phyloP scores from a whole-genome alignment of 1,140 invertebrate species.

The Augochlora pura region DNA sequence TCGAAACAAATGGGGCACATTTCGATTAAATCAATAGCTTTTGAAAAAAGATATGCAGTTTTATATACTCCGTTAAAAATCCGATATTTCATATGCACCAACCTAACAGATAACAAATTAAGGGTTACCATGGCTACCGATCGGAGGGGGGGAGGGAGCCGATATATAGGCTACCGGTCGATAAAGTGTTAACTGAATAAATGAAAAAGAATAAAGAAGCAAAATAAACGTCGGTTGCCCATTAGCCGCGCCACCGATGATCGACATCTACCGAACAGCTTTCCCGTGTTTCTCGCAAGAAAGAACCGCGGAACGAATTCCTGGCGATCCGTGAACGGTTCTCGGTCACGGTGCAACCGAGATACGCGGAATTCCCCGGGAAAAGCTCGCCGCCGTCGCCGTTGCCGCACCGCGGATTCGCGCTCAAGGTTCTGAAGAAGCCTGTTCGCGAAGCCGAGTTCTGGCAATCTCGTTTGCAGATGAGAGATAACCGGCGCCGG shows the following conservation, averaged over 20 bases:
- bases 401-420: conserved; percentile 1
- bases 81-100: no score
- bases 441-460: conserved; percentile 47
- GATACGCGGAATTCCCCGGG: conserved; percentile 43
- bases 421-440: conserved; percentile 48
- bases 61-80: no score
- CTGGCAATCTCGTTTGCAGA: conserved; percentile 45
- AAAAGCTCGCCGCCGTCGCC: conserved; percentile 20
- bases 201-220: no score
- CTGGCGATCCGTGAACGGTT: conserved; percentile 12
- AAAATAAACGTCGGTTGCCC: not conserved
- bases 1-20: no score
- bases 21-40: no score
- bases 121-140: no score
- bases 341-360: conserved; percentile 32
- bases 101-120: no score
- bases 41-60: no score
- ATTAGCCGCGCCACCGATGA: not conserved
- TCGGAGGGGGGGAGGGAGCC: no score
- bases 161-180: no score
- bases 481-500: conserved; percentile 47
- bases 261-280: not conserved
- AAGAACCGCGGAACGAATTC: conserved; percentile 37
- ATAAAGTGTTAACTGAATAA: no score
- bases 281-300: conserved; percentile 1